Evolutionary conservation across 2,888 invertebrate genomes (phyloP).

Genomic region (Cotesia congregata): DNA sequence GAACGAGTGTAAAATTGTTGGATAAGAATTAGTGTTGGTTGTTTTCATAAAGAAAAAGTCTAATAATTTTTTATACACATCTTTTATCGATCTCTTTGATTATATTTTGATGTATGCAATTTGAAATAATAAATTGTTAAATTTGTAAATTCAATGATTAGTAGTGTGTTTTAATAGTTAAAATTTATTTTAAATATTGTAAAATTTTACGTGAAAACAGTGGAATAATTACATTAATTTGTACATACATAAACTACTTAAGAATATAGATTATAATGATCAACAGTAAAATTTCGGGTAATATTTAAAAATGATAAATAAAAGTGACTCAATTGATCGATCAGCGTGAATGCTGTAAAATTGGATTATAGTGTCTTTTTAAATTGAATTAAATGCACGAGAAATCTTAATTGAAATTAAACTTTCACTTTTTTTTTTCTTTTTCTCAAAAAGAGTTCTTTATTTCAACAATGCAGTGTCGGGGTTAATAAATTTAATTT

Average conservation of each 20-base stretch:
- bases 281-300: not conserved
- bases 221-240: not conserved
- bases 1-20: no score
- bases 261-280: not conserved
- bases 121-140: not conserved
- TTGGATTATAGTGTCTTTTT: not conserved
- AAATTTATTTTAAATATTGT: not conserved
- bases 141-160: not conserved
- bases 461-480: no score
- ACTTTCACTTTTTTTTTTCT: not conserved
- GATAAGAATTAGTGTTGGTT: no score
- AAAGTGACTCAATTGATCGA: not conserved
- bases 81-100: no score
- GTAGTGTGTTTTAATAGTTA: not conserved
- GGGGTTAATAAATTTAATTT: no score
- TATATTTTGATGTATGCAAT: no score
- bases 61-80: no score
- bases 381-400: conserved; percentile 18
- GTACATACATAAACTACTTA: not conserved
- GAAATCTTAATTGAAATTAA: conserved; percentile 10
- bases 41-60: no score
- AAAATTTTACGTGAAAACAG: not conserved
- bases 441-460: not conserved
- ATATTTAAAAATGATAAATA: not conserved
- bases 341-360: not conserved